These are phyloP conservation scores for Eubucco bourcierii DNA, from an alignment of 2,113 vertebrate genomes.

Conservation along the genomic window DNA sequence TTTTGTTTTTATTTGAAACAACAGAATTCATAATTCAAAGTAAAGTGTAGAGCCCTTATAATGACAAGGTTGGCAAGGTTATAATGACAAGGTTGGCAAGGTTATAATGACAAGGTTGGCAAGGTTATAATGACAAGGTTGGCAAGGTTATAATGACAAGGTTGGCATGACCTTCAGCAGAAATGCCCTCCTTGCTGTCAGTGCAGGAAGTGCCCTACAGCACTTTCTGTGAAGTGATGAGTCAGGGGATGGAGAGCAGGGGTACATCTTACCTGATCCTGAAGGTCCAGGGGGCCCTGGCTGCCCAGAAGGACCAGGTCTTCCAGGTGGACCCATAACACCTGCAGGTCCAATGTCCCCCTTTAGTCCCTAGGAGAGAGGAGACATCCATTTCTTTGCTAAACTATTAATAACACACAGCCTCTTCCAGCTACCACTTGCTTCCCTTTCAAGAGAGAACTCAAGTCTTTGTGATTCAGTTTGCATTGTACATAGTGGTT, in stretches of 20 bases:
- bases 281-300: conserved; percentile 87
- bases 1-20: background rate
- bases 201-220: background rate
- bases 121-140: too few species aligned
- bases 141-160: background rate
- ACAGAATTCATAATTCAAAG: background rate
- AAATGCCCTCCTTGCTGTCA: background rate
- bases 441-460: background rate
- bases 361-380: conserved; percentile 84
- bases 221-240: background rate
- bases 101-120: too few species aligned
- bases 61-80: background rate
- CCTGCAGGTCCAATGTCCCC: conserved; percentile 84
- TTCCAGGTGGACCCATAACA: conserved; percentile 87
- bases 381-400: background rate
- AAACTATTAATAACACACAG: background rate
- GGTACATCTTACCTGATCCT: conserved; percentile 81
- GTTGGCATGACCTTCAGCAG: background rate
- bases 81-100: too few species aligned
- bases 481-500: background rate
- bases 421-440: background rate
- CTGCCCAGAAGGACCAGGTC: conserved; percentile 86
- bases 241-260: background rate
- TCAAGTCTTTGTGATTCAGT: too few species aligned
- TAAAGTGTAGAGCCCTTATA: background rate